These are phyloP conservation scores for Macropus fuliginosus DNA, from an alignment of 2,797 vertebrate species.

Conservation along the genomic window DNA sequence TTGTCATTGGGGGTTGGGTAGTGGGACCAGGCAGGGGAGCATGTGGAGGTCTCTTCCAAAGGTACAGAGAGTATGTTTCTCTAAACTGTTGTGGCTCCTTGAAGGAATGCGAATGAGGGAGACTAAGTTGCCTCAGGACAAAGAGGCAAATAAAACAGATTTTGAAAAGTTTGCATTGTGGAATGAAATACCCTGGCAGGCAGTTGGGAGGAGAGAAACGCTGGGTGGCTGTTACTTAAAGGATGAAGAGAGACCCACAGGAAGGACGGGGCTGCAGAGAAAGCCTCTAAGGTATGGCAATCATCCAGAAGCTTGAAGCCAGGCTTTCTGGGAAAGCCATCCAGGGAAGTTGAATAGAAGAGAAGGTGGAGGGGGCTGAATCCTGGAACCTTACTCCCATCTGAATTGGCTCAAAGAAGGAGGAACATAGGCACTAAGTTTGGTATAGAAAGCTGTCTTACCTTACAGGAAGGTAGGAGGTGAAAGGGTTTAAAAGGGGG, in stretches of 20 bases:
- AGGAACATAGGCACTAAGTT: too few species aligned
- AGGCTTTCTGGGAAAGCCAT: too few species aligned
- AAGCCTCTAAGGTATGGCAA: neutral
- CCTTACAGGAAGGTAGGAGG: too few species aligned
- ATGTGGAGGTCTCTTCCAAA: conserved; percentile 57
- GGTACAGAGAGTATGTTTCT: conserved; percentile 64
- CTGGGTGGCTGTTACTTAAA: neutral
- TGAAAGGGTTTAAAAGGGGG: too few species aligned
- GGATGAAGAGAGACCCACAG: neutral
- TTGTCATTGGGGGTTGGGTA: conserved; percentile 73
- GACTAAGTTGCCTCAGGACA: neutral
- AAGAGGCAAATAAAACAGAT: neutral
- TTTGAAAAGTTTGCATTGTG: neutral
- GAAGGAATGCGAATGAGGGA: neutral
- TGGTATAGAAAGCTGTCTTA: too few species aligned
- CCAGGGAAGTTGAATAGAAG: too few species aligned
- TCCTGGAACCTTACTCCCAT: too few species aligned
- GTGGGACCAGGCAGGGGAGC: conserved; percentile 76
- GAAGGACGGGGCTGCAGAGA: neutral
- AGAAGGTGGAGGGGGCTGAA: too few species aligned
- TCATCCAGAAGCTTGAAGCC: neutral
- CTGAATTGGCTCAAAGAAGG: too few species aligned
- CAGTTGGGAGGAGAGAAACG: neutral
- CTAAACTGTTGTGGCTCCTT: conserved; percentile 57
- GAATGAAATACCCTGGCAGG: neutral